Evolutionary conservation across 2,888 invertebrate species (phyloP).

Genomic region (Stramonita haemastoma): DNA sequence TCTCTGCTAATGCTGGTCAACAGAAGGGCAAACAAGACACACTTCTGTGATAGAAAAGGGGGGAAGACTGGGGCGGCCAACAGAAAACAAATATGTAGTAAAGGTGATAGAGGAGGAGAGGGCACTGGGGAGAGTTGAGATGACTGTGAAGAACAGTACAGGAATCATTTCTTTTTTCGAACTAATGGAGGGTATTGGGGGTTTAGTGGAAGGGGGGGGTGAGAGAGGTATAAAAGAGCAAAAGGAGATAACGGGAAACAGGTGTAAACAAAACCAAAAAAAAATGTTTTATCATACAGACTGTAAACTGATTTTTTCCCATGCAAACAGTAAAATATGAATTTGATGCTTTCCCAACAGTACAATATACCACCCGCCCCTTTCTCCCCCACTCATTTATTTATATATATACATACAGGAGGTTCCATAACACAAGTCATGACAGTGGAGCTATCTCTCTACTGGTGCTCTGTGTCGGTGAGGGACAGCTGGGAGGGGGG

Average conservation of each 20-base stretch:
- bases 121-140: too few species aligned
- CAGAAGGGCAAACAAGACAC: too few species aligned
- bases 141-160: too few species aligned
- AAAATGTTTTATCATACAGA: not conserved
- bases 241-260: not conserved
- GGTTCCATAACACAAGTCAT: not conserved
- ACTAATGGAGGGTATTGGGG: not conserved
- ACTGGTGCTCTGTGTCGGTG: not conserved
- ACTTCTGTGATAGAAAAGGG: too few species aligned
- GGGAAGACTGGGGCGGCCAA: too few species aligned
- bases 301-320: too few species aligned
- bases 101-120: too few species aligned
- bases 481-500: conserved; percentile 38
- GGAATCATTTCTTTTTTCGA: too few species aligned
- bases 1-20: too few species aligned
- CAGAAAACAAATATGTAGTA: too few species aligned
- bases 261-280: not conserved
- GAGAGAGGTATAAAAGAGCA: not conserved
- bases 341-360: not conserved
- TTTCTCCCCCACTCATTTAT: not conserved
- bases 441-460: not conserved
- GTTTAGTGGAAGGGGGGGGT: not conserved
- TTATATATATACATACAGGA: not conserved
- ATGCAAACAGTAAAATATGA: too few species aligned
- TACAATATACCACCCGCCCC: not conserved